Conservation (phyloP, 1,140 invertebrate genomes). For the Neelides sp. region DNA sequence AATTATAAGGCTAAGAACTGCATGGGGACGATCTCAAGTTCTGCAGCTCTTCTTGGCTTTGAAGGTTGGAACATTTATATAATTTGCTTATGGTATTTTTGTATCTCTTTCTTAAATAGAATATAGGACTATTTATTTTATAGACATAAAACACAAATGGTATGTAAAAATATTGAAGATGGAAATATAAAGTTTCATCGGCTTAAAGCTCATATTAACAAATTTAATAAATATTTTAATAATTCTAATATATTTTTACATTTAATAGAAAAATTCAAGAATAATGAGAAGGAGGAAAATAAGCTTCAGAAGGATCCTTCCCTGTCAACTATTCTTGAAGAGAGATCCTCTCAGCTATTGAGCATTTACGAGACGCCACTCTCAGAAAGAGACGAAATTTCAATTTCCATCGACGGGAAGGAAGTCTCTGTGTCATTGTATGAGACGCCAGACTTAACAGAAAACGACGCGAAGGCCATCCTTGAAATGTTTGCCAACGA, state of each 20-base stretch:
- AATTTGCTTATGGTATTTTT: background rate
- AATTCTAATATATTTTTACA: no score
- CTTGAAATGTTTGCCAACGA: conserved; percentile 88
- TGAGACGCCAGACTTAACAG: conserved; percentile 73
- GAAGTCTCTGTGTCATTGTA: conserved; percentile 80
- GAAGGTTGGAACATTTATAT: no score
- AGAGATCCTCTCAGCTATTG: conserved; percentile 60
- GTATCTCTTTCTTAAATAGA: no score
- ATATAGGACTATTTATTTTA: no score
- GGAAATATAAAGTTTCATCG: no score
- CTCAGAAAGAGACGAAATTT: conserved; percentile 64
- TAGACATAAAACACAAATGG: conserved; percentile 41
- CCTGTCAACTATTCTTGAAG: conserved; percentile 77
- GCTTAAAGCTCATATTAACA: no score
- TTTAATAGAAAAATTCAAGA: no score
- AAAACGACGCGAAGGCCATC: conserved; percentile 78
- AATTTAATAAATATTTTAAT: no score
- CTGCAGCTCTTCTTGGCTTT: conserved; percentile 71
- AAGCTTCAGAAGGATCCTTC: conserved; percentile 57
- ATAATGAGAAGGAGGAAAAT: no score
- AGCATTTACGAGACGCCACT: conserved; percentile 60
- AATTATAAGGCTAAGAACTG: no score
- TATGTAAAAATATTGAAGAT: no score
- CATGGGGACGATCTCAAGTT: conserved; percentile 78
- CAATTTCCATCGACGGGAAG: conserved; percentile 70